A percentile compares a stretch with the other conserved stretches of the same genome.
phyloP scores from a whole-genome alignment of 30 jellyfish, hydroid and myxozoan genomes.

The Hydractinia echinata region DNA sequence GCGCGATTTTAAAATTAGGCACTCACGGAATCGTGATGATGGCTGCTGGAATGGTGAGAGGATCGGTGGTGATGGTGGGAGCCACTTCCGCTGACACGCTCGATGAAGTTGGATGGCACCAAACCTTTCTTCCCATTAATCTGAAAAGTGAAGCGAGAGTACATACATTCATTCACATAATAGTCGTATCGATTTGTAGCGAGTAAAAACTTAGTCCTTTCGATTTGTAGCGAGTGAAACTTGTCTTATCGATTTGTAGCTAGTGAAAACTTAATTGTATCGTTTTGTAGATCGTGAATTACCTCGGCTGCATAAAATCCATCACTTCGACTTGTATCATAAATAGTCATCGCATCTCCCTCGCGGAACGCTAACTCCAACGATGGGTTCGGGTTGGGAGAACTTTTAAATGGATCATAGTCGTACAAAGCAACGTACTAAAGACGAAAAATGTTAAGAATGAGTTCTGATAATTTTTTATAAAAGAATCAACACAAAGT shows the following conservation, averaged over 20 bases:
- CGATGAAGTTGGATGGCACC: conserved; percentile 95
- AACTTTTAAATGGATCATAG: conserved; percentile 93
- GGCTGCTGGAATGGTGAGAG: background rate
- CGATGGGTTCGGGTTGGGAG: conserved; percentile 98
- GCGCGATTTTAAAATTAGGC: background rate
- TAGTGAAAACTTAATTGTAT: too few relatives aligned
- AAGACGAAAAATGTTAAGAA: background rate
- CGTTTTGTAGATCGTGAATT: background rate
- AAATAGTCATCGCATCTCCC: conserved; percentile 77
- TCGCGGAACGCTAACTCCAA: conserved; percentile 75
- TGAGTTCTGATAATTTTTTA: too few relatives aligned
- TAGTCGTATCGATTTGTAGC: too few relatives aligned
- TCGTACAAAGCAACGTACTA: conserved; percentile 92
- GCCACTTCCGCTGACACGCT: conserved; percentile 21
- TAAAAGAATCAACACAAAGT: background rate
- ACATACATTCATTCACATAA: background rate
- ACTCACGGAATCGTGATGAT: conserved; percentile 18
- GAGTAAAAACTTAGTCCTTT: too few relatives aligned
- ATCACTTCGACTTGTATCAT: conserved; percentile 81
- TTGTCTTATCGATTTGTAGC: too few relatives aligned
- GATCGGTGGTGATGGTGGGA: conserved; percentile 4
- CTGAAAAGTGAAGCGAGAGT: conserved; percentile 33
- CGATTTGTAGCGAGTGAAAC: too few relatives aligned
- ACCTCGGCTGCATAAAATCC: conserved; percentile 98
- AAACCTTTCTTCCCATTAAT: conserved; percentile 83